phyloP scores from a whole-genome alignment of 2,888 invertebrate species.

The Bursaphelenchus okinawaensis region DNA sequence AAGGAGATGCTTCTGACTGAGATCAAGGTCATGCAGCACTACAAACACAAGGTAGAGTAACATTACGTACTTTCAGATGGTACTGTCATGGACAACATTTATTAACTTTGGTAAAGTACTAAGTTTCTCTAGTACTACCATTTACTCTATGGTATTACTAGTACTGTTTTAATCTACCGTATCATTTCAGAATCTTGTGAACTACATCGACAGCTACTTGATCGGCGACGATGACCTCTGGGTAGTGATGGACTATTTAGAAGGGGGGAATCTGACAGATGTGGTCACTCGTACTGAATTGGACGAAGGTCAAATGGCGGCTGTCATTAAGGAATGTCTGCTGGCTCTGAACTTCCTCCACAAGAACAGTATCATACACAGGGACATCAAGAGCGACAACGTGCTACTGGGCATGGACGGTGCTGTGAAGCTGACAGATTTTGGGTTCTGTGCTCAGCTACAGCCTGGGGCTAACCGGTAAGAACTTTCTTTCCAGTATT shows the following conservation, averaged over 20 bases:
- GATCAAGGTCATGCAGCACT: slow-evolving; percentile 79
- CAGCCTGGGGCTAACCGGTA: slow-evolving; percentile 75
- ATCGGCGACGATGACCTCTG: slow-evolving; percentile 74
- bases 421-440: slow-evolving; percentile 68
- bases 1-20: slow-evolving; percentile 92
- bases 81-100: too few relatives aligned
- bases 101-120: too few relatives aligned
- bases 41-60: slow-evolving; percentile 70
- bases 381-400: slow-evolving; percentile 93
- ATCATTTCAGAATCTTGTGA: slow-evolving; percentile 72
- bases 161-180: neutral
- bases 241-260: slow-evolving; percentile 92
- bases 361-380: slow-evolving; percentile 37
- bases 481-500: slow-evolving; percentile 14
- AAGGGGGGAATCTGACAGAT: slow-evolving; percentile 90
- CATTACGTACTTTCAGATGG: too few relatives aligned
- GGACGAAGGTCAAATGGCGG: slow-evolving; percentile 91
- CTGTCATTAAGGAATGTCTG: slow-evolving; percentile 77
- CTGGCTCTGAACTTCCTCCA: slow-evolving; percentile 84
- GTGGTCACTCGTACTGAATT: slow-evolving; percentile 94
- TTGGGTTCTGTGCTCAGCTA: slow-evolving; percentile 96
- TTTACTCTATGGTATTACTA: neutral
- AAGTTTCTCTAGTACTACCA: too few relatives aligned
- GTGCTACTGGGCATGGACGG: slow-evolving; percentile 77
- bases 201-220: slow-evolving; percentile 72